phyloP scores from a whole-genome alignment of 2,113 vertebrate species.

The Seriola aureovittata region DNA sequence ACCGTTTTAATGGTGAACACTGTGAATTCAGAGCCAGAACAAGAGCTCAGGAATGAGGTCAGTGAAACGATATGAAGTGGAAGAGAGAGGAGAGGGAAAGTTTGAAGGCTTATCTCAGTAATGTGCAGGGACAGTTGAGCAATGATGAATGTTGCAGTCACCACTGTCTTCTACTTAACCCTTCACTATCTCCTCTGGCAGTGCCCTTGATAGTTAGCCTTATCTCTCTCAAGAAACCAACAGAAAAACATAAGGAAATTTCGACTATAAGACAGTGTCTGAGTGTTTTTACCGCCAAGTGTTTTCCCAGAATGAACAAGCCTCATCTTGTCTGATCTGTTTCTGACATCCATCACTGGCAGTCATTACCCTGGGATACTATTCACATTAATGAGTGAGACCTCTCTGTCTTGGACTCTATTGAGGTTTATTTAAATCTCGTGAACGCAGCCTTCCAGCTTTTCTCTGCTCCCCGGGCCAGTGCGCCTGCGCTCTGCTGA shows the following conservation, averaged over 20 bases:
- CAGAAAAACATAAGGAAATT: neutral
- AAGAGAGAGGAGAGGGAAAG: conserved; percentile 50
- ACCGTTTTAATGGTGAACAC: conserved; percentile 25
- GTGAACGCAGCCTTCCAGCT: conserved; percentile 70
- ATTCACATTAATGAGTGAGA: conserved; percentile 47
- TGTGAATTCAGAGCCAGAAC: conserved; percentile 1
- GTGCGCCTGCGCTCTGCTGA: conserved; percentile 84
- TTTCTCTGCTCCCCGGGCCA: conserved; percentile 40
- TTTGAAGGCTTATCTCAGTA: conserved; percentile 76
- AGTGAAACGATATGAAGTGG: conserved; percentile 69
- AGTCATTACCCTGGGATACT: conserved; percentile 10
- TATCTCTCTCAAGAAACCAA: neutral
- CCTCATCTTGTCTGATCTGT: neutral
- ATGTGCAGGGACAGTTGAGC: conserved; percentile 78
- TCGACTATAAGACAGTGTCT: neutral
- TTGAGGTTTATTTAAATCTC: conserved; percentile 69
- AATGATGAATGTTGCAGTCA: conserved; percentile 68
- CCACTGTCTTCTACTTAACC: conserved; percentile 67
- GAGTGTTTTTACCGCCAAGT: neutral
- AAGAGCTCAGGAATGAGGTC: conserved; percentile 64
- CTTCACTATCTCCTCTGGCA: conserved; percentile 37
- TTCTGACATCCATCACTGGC: conserved; percentile 13
- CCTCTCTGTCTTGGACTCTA: conserved; percentile 27
- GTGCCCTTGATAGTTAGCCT: neutral
- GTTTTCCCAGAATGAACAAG: neutral